These are phyloP conservation scores for Brachycybe producta DNA, from an alignment of 2,888 invertebrate genomes.

Conservation along the genomic window DNA sequence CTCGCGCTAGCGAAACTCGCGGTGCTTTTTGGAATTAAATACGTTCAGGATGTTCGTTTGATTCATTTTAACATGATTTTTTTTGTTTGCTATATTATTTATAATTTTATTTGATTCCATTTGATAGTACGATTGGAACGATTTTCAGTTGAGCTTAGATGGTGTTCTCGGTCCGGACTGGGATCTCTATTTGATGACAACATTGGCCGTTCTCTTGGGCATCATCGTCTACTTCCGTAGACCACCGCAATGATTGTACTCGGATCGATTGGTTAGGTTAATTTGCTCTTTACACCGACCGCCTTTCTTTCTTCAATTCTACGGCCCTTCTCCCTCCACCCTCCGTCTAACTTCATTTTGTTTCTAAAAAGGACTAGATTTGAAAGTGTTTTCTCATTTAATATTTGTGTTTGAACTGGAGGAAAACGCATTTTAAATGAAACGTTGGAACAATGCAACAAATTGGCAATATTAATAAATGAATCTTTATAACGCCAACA, in stretches of 20 bases:
- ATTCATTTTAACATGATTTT: not conserved
- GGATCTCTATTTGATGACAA: constrained; percentile 83
- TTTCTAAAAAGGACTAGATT: no score
- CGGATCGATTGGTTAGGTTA: no score
- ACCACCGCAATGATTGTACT: constrained; percentile 25
- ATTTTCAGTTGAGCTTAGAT: constrained; percentile 45
- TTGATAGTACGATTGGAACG: constrained; percentile 31
- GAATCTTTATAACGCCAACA: no score
- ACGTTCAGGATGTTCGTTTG: constrained; percentile 51
- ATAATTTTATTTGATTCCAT: not conserved
- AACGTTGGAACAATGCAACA: no score
- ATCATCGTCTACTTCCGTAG: constrained; percentile 66
- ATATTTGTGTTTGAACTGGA: no score
- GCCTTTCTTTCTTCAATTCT: no score
- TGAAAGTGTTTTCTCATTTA: no score
- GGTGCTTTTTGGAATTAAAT: constrained; percentile 56
- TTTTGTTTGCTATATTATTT: constrained; percentile 4
- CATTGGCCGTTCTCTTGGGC: constrained; percentile 66
- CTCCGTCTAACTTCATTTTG: no score
- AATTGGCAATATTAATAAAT: no score
- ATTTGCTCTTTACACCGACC: no score
- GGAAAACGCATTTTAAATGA: no score
- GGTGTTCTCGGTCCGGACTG: constrained; percentile 69
- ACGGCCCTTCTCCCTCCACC: no score
- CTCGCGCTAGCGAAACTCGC: constrained; percentile 75